Conservation (phyloP, 2,113 vertebrate genomes). For the Protomyctophum bolini region DNA sequence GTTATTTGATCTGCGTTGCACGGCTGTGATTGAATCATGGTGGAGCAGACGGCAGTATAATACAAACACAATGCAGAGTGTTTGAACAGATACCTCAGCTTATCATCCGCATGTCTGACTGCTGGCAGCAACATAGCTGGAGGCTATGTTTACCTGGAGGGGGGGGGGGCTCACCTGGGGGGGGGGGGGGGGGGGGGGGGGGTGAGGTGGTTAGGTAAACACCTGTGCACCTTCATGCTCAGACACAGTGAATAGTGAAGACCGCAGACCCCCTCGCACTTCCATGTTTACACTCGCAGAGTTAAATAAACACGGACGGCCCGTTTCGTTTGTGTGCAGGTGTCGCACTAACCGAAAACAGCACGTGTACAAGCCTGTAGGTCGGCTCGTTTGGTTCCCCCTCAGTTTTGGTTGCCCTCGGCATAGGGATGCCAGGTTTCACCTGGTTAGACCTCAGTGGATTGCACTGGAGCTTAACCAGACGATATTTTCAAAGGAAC, state of each 20-base stretch:
- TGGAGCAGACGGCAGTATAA: constrained; percentile 50
- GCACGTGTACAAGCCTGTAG: no score
- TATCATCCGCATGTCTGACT: constrained; percentile 49
- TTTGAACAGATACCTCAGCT: constrained; percentile 61
- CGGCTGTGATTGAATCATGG: constrained; percentile 67
- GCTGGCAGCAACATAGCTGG: constrained; percentile 49
- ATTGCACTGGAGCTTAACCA: no score
- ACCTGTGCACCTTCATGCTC: constrained; percentile 52
- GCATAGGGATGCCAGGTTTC: no score
- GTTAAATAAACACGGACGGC: no score
- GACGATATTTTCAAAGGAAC: no score
- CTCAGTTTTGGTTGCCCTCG: no score
- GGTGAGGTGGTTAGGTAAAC: constrained; percentile 61
- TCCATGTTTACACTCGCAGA: no score
- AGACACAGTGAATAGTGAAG: constrained; percentile 4
- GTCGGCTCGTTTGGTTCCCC: no score
- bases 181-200: constrained; percentile 10
- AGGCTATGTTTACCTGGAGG: constrained; percentile 60
- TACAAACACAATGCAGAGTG: constrained; percentile 58
- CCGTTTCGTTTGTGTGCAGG: no score
- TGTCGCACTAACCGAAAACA: no score
- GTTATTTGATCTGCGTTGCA: constrained; percentile 66
- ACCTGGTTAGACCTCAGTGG: no score
- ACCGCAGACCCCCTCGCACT: no score
- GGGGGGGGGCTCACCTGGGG: constrained; percentile 17